Conservation (phyloP, 2,888 invertebrate genomes). For the Phrixothrix hirtus region DNA sequence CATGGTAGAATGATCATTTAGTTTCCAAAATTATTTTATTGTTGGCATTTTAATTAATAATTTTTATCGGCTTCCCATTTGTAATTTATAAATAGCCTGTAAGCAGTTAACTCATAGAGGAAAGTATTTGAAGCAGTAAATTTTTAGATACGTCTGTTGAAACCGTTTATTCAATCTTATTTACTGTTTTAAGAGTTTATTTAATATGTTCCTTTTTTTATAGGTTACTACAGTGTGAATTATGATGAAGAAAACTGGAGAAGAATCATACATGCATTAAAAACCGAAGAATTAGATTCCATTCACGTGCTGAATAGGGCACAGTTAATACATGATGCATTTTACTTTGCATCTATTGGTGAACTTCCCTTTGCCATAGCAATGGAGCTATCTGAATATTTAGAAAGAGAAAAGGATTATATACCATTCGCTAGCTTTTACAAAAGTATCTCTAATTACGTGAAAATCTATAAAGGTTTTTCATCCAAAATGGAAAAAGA, state of each 20-base stretch:
- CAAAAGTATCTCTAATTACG: background rate
- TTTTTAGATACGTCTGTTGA: too few species aligned
- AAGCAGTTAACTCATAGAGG: too few species aligned
- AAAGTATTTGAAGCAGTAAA: too few species aligned
- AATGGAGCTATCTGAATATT: conserved; percentile 63
- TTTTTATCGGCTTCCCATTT: too few species aligned
- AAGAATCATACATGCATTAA: conserved; percentile 58
- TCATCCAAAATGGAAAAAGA: background rate
- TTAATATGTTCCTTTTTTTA: conserved; percentile 30
- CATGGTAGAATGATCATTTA: too few species aligned
- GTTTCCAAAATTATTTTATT: too few species aligned
- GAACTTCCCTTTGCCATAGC: conserved; percentile 60
- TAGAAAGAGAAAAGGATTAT: conserved; percentile 63
- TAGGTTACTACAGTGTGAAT: conserved; percentile 71
- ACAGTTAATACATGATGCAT: conserved; percentile 74
- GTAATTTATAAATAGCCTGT: too few species aligned
- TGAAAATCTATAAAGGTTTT: background rate
- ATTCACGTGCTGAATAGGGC: conserved; percentile 72
- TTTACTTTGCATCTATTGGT: conserved; percentile 65
- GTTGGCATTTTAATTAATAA: too few species aligned
- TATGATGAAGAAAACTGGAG: conserved; percentile 72
- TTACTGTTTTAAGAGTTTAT: too few species aligned
- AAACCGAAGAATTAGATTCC: conserved; percentile 49
- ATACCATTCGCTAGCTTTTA: conserved; percentile 54
- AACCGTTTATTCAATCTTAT: too few species aligned